phyloP scores from a whole-genome alignment of 2,113 vertebrate genomes.

The Crotalus tigris region DNA sequence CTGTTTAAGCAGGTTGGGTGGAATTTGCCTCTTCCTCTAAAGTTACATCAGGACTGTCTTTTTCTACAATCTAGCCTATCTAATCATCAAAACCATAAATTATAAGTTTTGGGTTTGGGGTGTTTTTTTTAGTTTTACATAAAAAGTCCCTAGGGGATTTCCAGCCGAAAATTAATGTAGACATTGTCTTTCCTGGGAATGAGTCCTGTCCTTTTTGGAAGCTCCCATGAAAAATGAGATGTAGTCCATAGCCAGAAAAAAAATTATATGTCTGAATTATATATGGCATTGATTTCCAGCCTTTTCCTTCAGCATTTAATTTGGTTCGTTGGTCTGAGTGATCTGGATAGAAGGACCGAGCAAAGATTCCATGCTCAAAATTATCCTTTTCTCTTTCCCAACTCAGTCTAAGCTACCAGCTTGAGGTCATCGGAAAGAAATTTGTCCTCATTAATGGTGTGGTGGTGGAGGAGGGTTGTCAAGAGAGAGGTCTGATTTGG shows the following conservation, averaged over 20 bases:
- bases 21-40: not conserved
- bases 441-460: not conserved
- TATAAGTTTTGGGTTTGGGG: not conserved
- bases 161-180: not conserved
- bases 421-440: not conserved
- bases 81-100: not conserved
- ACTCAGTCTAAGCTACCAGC: not conserved
- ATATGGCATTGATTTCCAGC: not conserved
- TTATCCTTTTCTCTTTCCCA: no score
- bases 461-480: no score
- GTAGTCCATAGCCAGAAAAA: not conserved
- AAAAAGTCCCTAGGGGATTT: not conserved
- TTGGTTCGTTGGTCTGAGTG: not conserved
- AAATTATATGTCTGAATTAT: no score
- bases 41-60: not conserved
- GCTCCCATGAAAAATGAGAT: not conserved
- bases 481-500: not conserved
- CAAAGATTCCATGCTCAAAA: no score
- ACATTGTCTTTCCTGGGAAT: not conserved
- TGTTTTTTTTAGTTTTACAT: not conserved
- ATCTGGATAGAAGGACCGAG: not conserved
- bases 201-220: not conserved
- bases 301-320: not conserved
- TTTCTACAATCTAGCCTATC: not conserved
- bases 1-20: no score